Conservation (phyloP, 2,113 vertebrate species). For the Dicerorhinus sumatrensis region DNA sequence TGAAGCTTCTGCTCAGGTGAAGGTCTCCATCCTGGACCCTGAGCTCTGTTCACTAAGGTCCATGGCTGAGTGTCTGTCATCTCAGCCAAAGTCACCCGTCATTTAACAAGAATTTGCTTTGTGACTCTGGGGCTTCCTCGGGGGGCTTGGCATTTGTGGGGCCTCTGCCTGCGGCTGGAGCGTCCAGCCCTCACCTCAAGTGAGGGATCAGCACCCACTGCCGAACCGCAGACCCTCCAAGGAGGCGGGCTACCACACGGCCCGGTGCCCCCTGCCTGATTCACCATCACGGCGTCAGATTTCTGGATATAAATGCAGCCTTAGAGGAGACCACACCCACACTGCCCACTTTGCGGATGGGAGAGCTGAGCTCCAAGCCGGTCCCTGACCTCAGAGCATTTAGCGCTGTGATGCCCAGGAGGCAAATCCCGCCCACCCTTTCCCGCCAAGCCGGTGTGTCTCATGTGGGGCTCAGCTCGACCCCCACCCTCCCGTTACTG, state of each 20-base stretch:
- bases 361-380: accelerated
- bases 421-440: background rate
- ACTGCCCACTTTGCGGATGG: background rate
- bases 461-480: no score
- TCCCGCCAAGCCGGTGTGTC: accelerated
- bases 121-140: background rate
- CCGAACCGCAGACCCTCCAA: accelerated
- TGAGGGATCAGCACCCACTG: background rate
- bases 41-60: accelerated
- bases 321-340: no score
- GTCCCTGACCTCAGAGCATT: background rate
- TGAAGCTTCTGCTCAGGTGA: accelerated
- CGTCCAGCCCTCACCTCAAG: accelerated
- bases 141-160: background rate
- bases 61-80: accelerated
- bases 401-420: background rate
- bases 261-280: background rate
- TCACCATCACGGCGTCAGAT: background rate
- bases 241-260: accelerated
- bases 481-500: accelerated
- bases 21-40: background rate
- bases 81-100: accelerated
- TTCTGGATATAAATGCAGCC: background rate
- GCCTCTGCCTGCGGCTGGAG: accelerated
- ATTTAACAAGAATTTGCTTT: background rate